Base-by-base conservation (phyloP, 2,113 vertebrate species). In the Archilochus colubris region DNA sequence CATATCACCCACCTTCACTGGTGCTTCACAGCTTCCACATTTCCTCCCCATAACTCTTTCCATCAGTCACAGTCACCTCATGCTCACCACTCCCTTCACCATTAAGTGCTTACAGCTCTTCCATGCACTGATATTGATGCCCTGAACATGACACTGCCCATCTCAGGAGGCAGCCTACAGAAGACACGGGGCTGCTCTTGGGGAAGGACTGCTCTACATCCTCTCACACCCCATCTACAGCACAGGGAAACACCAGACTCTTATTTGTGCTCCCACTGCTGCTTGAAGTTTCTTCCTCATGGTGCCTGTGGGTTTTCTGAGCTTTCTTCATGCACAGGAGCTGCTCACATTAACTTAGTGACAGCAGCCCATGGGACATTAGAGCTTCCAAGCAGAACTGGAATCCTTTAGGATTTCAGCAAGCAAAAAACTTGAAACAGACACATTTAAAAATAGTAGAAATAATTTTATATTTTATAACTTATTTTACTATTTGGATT, bases 161-260 rank as follows among this genome's bases (percentile, higher is more conserved):
- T 40, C 66, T 40, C 18, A 7, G 3, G 0, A 2, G 24, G n/a
- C 22, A 31, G 53, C 16, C 20, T 50, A 12, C 31, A 33, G 11
- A 55, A 55, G 22, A n/a, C 3, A 36, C 3, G 2, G 15, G 20
- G 43, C 4, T 73, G 15, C 38, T 31, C 40, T 64, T 3, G 0
- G 17, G 36, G 10, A 21, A 25, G 9, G 20, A 9, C 17, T 23
- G 22, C 16, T 5, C 46, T 48, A 13, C 9, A 0, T 2, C 27
- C 25, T 48, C 61, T 38, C 23, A 61, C 31, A 24, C 25, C 12
- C 36, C 40, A 51, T 55, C 36, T 25, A 19, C 28, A 59, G 28
- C n/a, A 24, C 48, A 48, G 50, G 11, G 12, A 50, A 50, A 50
- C 4, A 38, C 23, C 30, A 43, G 6, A 38, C 6, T 14, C 6